Conservation (phyloP, 2,797 vertebrate genomes). For the Neosilurus mollespiculum region DNA sequence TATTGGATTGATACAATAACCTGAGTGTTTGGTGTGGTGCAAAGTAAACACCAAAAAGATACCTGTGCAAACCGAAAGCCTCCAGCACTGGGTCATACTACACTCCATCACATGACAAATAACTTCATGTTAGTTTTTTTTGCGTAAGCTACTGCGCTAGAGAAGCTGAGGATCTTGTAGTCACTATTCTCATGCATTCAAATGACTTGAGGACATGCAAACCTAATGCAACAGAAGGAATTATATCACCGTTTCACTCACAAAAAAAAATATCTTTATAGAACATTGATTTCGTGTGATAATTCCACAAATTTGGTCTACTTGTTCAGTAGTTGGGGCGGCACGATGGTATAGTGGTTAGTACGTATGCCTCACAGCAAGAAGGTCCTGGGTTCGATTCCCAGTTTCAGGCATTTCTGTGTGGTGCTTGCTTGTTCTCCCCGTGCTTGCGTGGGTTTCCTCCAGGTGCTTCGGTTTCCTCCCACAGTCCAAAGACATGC, state of each 20-base stretch:
- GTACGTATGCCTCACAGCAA: no score
- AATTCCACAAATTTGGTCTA: not conserved
- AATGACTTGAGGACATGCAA: conserved; percentile 29
- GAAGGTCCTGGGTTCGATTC: no score
- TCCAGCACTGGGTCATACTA: not conserved
- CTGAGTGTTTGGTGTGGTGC: conserved; percentile 9
- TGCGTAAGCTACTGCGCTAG: conserved; percentile 24
- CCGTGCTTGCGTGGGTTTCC: no score
- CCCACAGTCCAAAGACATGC: no score
- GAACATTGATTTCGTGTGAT: not conserved
- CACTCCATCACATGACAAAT: not conserved
- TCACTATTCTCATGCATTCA: conserved; percentile 13
- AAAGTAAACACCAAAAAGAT: not conserved
- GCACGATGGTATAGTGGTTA: no score
- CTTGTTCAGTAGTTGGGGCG: not conserved
- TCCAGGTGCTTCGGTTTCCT: no score
- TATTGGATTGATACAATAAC: conserved; percentile 25
- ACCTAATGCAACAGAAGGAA: conserved; percentile 20
- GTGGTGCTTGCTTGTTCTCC: no score
- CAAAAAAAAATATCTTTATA: not conserved
- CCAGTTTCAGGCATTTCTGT: no score
- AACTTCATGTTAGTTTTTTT: conserved; percentile 40
- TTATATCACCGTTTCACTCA: conserved; percentile 36
- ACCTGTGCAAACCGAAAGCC: not conserved
- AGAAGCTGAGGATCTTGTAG: conserved; percentile 31